Evolutionary conservation across 2,113 vertebrate genomes (phyloP), one percentile per base, ranked within the genome.

Genomic region (Dryoscopus gambensis): DNA sequence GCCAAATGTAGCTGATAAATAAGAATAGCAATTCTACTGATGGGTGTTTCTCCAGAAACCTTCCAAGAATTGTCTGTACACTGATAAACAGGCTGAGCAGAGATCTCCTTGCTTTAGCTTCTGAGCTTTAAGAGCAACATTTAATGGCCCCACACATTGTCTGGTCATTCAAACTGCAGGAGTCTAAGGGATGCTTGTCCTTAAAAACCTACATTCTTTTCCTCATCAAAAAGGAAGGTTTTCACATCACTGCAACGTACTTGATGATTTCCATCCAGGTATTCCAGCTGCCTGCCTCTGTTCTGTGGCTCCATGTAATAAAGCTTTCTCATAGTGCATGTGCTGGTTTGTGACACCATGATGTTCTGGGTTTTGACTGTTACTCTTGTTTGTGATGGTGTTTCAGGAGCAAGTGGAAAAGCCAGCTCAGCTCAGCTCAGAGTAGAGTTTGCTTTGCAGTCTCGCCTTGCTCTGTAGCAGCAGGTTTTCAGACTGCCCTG

Each of bases 61-160:
- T 95, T 96, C 89, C 80, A 95, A 93, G 93, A 95, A 94, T 77
- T 90, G 65, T 52, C 19, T 85, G 87, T 64, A 93, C 73, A 35
- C 50, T 95, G 87, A 94, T 92, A 93, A 95, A 82, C 33, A 82
- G 80, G 28, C 35, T 60, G 62, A 78, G 39, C 68, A 65, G 81
- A 94, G 13, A 42, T 50, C 53, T 87, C n/a, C 60, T 80, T 59
- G 39, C 71, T 92, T 92, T 39, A 40, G 17, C 39, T 81, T 62
- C 23, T 69, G 42, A 91, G 47, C 39, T 71, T 57, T 74, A 70
- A 87, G 27, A 92, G 70, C n/a, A 71, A 69, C 42, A 60, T 63
- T 53, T 74, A 82, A 84, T 10, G 4, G 55, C n/a, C 21, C 35
- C 31, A 46, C 46, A 78, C 20, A 67, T 3, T 2, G 0, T 10